Conservation (phyloP, 2,797 vertebrate genomes). For the Syngnathus rostellatus region DNA sequence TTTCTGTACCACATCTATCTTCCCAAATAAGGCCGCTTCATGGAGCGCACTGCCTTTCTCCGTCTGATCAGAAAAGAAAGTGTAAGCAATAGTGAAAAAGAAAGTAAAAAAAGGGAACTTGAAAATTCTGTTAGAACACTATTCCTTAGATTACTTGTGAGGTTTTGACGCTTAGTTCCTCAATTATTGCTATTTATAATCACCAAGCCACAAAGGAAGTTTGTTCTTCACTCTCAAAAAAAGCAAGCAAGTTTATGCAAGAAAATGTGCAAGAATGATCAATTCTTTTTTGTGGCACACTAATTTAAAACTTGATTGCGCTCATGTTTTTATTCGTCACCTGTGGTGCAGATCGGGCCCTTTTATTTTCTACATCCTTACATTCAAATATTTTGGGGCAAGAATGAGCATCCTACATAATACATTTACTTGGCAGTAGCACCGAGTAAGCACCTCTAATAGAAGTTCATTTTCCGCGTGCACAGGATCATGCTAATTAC, state of each 20-base stretch:
- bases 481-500: constrained; percentile 46
- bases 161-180: background rate
- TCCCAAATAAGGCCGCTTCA: constrained; percentile 95
- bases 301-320: background rate
- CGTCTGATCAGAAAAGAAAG: constrained; percentile 68
- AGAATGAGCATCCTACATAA: background rate
- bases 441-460: constrained; percentile 24
- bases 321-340: background rate
- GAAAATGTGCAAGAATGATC: background rate
- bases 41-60: constrained; percentile 99
- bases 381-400: background rate
- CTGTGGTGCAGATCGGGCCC: background rate
- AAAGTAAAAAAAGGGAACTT: no score
- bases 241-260: background rate
- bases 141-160: background rate
- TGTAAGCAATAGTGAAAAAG: background rate
- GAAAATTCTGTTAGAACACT: background rate
- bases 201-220: background rate
- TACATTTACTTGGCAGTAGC: constrained; percentile 8
- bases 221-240: background rate
- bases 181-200: background rate
- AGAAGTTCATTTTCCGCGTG: constrained; percentile 51
- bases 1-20: constrained; percentile 93
- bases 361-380: background rate
- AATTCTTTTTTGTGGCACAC: background rate